Evolutionary conservation across 2,797 vertebrate genomes (phyloP).

Genomic region (Chloroceryle inda): DNA sequence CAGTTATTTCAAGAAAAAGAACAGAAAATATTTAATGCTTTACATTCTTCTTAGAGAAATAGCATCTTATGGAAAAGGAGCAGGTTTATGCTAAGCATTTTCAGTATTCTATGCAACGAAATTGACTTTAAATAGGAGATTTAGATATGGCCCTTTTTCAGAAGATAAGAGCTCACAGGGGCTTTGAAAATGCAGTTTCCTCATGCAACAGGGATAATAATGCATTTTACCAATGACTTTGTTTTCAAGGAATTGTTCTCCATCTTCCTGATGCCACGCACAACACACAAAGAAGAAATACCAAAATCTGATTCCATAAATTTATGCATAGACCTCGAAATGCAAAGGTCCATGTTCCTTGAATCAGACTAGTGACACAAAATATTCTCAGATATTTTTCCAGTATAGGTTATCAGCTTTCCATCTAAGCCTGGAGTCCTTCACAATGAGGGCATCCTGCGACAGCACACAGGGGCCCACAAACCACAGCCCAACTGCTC

Average conservation of each 20-base stretch:
- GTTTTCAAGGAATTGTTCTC: conserved; percentile 12
- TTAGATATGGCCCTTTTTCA: conserved; percentile 16
- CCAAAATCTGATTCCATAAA: neutral
- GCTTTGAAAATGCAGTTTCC: conserved; percentile 61
- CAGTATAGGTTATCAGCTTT: neutral
- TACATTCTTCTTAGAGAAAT: neutral
- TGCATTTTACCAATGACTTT: conserved; percentile 26
- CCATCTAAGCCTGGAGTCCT: neutral
- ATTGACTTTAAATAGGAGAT: neutral
- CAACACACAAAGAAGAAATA: neutral
- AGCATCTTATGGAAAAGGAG: neutral
- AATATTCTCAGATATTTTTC: neutral
- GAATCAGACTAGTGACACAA: neutral
- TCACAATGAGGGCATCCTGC: neutral
- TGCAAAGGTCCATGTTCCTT: neutral
- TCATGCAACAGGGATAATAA: conserved; percentile 31
- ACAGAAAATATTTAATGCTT: neutral
- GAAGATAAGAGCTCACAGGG: conserved; percentile 19
- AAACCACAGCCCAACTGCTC: neutral
- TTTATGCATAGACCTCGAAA: neutral
- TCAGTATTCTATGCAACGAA: neutral
- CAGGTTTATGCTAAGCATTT: neutral
- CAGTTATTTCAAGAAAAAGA: conserved; percentile 4
- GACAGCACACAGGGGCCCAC: neutral
- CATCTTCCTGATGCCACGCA: neutral